Base-by-base conservation (phyloP, 2,113 vertebrate species). In the Clinocottus analis region DNA sequence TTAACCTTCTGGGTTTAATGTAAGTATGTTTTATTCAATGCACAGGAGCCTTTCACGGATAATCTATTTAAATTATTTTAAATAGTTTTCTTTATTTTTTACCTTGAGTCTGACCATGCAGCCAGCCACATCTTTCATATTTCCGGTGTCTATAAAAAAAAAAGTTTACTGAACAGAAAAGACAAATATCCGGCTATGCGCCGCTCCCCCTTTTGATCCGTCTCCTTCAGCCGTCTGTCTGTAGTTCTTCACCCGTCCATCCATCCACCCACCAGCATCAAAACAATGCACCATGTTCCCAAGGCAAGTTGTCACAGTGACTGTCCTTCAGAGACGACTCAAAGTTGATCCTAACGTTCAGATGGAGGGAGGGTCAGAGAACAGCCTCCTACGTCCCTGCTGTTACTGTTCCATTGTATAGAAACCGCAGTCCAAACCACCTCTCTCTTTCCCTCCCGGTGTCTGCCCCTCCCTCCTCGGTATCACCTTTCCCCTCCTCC, bases 251-350 rank as follows among this genome's bases (percentile, higher is more conserved):
- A 59, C 64, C 77, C 83, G 60, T 41, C 47, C 75, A 45, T 80
- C 47, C 75, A 45, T 80, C 65, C 63, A 56, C 77, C 71, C 17
- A 27, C 85, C 86, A 62, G 66, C 75, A 39, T 80, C 79, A 79
- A 84, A 85, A 91, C 84, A 85, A 86, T 85, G 75, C 72, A 74
- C 69, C 1, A 23, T 75, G 72, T 87, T 85, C 87, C 77, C 21
- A 66, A 87, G 83, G 85, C 87, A 85, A 87, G 85, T 87, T 90
- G 87, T 89, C 87, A 88, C 84, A 80, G 89, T 65, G 87, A 82
- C 86, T 76, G 83, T 85, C 77, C 74, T 89, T 85, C 76, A 81
- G 79, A 84, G 73, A 74, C 76, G 79, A 85, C 75, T 87, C 74
- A 82, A 74, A 90, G 85, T 87, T 87, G 77, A 90, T 87, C 64